phyloP scores from a whole-genome alignment of 2,888 invertebrate species.

The Melanostoma mellinum region DNA sequence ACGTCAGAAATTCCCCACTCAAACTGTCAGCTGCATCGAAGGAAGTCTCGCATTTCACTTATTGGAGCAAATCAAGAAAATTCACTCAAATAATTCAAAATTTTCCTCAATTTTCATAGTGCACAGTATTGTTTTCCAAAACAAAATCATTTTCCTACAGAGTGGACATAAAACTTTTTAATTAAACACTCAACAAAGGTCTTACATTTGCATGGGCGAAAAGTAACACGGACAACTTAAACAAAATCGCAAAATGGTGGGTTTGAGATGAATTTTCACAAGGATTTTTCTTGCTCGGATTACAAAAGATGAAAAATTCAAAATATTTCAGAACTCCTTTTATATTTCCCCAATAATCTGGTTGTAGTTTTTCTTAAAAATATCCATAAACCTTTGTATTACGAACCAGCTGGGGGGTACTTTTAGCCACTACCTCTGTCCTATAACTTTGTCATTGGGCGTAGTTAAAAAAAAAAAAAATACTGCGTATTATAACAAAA shows the following conservation, averaged over 20 bases:
- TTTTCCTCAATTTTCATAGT: slow-evolving; percentile 45
- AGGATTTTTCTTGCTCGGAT: slow-evolving; percentile 42
- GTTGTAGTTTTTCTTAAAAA: slow-evolving; percentile 2
- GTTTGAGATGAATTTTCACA: slow-evolving; percentile 59
- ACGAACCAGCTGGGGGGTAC: slow-evolving; percentile 60
- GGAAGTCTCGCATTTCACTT: slow-evolving; percentile 66
- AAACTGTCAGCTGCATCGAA: slow-evolving; percentile 66
- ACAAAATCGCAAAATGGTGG: slow-evolving; percentile 70
- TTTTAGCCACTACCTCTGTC: slow-evolving; percentile 26
- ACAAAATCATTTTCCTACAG: slow-evolving; percentile 37
- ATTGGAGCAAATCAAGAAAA: slow-evolving; percentile 46
- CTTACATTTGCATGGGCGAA: slow-evolving; percentile 62
- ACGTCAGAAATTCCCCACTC: slow-evolving; percentile 41
- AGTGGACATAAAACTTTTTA: slow-evolving; percentile 4
- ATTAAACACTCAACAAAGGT: background rate
- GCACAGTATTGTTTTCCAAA: slow-evolving; percentile 28
- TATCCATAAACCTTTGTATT: slow-evolving; percentile 45
- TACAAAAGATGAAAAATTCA: background rate
- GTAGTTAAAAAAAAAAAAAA: slow-evolving; percentile 54
- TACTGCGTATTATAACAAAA: slow-evolving; percentile 60
- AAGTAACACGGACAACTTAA: slow-evolving; percentile 49
- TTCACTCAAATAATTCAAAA: slow-evolving; percentile 32
- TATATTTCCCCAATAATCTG: background rate
- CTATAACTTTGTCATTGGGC: slow-evolving; percentile 60
- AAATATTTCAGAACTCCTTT: background rate